Base-by-base conservation (phyloP, 1,140 invertebrate genomes). In the Philopotamus ludificatus region DNA sequence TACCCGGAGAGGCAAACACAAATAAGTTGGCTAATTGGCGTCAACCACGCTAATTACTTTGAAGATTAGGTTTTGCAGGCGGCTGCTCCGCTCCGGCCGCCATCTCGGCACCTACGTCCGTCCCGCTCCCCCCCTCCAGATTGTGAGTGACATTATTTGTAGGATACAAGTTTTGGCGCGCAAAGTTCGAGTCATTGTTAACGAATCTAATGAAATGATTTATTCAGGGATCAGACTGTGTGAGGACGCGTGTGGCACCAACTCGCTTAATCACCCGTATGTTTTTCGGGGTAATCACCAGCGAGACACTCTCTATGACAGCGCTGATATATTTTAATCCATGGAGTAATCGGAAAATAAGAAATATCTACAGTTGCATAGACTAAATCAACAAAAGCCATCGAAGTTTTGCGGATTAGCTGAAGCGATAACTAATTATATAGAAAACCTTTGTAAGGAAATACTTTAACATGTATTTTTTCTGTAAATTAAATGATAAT, bases 41-140 rank as follows among this genome's bases (percentile, higher is more conserved):
- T 60, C 57, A 60, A 60, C 57, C 57, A 39, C 57, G 57, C 57
- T 60, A 60, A 60, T 60, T 60, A 39, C 57, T 60, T 34, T 34
- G 57, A 60, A 60, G 57, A 60, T 60, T 60, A 60, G 57, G 57
- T 60, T 60, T 60, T 60, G 57, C 41, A 60, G 47, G 47, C 57
- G 25, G 39, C 34, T 47, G 21, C 18, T 34, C 28, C 4, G 28
- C 8, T n/a, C n/a, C n/a, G n/a, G n/a, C n/a, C n/a, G n/a, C n/a
- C n/a, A n/a, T n/a, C n/a, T n/a, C n/a, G n/a, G n/a, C n/a, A n/a
- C n/a, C n/a, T n/a, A n/a, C n/a, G n/a, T n/a, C n/a, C n/a, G n/a
- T n/a, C n/a, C n/a, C n/a, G n/a, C n/a, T n/a, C n/a, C n/a, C n/a
- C n/a, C n/a, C n/a, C n/a, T n/a, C n/a, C 8, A 20, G 15, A 16